phyloP scores from a whole-genome alignment of 2,113 vertebrate species.

The Scytalopus superciliaris region DNA sequence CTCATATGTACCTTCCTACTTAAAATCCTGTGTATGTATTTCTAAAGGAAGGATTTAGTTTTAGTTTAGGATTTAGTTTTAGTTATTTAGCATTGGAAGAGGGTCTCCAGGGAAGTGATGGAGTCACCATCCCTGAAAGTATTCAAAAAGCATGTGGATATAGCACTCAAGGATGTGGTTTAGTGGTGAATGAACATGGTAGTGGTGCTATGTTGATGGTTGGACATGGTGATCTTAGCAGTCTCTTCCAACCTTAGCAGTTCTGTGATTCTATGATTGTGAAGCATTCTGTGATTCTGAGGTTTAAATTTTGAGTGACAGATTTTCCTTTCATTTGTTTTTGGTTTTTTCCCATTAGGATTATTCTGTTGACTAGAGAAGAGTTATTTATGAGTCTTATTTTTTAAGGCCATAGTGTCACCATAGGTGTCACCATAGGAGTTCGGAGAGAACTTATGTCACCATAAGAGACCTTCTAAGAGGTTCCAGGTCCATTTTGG shows the following conservation, averaged over 20 bases:
- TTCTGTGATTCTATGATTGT: not conserved
- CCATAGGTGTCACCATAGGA: not conserved
- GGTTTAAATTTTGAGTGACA: not conserved
- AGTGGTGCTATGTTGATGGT: not conserved
- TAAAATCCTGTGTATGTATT: not conserved
- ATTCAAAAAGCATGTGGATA: not conserved
- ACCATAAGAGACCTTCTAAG: not conserved
- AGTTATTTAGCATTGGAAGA: not conserved
- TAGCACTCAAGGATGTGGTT: accelerated
- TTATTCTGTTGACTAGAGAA: not conserved
- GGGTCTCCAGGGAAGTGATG: not conserved
- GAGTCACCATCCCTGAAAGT: not conserved
- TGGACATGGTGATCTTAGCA: not conserved
- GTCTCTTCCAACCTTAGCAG: not conserved
- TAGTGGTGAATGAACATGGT: not conserved
- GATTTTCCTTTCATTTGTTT: not conserved
- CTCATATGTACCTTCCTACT: not conserved
- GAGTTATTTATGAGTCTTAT: not conserved
- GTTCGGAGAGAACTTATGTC: too few relatives aligned
- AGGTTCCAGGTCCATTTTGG: not conserved
- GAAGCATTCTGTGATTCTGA: not conserved
- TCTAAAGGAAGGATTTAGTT: not conserved
- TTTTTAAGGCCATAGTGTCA: not conserved
- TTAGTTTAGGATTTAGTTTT: not conserved
- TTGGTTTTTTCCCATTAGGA: not conserved